phyloP scores from a whole-genome alignment of 2,797 vertebrate genomes.

The Sciurus carolinensis region DNA sequence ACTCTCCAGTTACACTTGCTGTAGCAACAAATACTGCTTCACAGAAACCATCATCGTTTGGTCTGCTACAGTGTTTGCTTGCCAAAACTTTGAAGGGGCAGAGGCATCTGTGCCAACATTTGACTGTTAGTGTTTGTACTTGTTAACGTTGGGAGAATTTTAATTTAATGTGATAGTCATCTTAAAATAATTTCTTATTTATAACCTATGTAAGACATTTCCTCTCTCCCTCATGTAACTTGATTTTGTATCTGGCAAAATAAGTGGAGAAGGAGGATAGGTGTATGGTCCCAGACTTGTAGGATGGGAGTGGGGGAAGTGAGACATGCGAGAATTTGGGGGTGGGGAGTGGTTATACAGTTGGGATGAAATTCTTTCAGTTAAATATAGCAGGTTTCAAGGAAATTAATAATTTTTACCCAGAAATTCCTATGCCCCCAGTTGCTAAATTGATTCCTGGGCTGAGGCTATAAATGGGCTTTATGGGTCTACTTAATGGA shows the following conservation, averaged over 20 bases:
- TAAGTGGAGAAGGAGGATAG: neutral
- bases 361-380: conserved; percentile 36
- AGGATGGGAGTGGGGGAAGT: neutral
- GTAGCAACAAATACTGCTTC: conserved; percentile 7
- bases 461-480: neutral
- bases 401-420: conserved; percentile 53
- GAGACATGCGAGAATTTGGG: neutral
- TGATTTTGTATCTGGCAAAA: conserved; percentile 62
- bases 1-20: neutral
- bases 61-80: neutral
- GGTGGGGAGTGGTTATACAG: neutral
- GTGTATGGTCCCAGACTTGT: neutral
- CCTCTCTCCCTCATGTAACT: neutral
- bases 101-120: conserved; percentile 39
- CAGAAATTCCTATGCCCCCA: neutral
- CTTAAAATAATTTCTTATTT: conserved; percentile 72
- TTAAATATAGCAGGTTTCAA: neutral
- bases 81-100: conserved; percentile 45
- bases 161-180: conserved; percentile 57
- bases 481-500: neutral
- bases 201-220: neutral
- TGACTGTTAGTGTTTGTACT: conserved; percentile 47
- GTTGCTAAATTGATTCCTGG: neutral
- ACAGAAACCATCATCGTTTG: neutral
- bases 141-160: conserved; percentile 66